Base-by-base conservation (phyloP, 1,140 invertebrate species). In the Colletes latitarsis region DNA sequence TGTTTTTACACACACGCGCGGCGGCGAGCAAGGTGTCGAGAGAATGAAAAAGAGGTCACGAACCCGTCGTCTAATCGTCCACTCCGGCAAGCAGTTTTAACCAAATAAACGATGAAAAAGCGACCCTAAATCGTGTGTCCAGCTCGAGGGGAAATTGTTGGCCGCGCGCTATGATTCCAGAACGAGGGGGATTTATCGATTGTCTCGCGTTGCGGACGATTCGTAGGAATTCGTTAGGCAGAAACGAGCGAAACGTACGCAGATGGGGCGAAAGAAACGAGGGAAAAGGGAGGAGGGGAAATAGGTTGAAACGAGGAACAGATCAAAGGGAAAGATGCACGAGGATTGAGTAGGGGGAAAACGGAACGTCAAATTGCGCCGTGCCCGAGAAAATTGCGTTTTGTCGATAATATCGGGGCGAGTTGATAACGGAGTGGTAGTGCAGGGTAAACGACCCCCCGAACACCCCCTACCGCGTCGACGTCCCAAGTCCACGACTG, bases 401-500 rank as follows among this genome's bases (percentile, higher is more conserved):
- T 77, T 60, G 83, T 87, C 73, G 77, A 88, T 87, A 87, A 85
- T 85, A 85, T 88, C 80, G 77, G 60, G 52, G 62, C 77, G 49
- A 46, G 77, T 75, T 81, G 83, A 85, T 88, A 87, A 80, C 49
- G 74, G 77, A 71, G 83, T 74, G 53, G 80, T 30, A 46, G 70
- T 64, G 66, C 84, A 68, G 72, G 84, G 83, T 86, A 84, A 86
- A 86, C 84, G 84, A 86, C 74, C 84, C 83, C 69, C 78, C 21
- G 30, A 5, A 0, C 60, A 5, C 62, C 57, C 30, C 30, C 30
- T 30, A 0, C 30, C 46, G 19, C 43, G 6, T 78, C 68, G 9
- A 62, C 57, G 62, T 43, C 39, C 30, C 55, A 6, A 30, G 53
- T 49, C 76, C 41, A 30, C 77, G 58, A 52, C 63, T 71, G 73